Evolutionary conservation across 2,888 invertebrate species (phyloP), one percentile per base, ranked within the genome.

Genomic region (Brachypalpus laphriformis): DNA sequence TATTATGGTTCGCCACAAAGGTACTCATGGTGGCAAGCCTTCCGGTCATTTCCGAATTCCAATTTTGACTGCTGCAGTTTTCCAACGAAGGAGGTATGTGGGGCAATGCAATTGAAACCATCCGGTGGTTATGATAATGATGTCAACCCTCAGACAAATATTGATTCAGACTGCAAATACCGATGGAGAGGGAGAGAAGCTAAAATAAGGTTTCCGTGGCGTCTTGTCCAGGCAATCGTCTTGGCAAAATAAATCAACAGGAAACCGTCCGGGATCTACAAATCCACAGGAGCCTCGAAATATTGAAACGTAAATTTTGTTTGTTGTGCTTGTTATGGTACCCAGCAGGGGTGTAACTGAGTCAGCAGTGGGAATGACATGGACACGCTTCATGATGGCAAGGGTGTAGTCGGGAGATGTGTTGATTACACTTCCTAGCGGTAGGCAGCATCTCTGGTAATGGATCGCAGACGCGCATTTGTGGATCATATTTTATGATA

Each of bases 1-100:
- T 61, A 81, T 74, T 81, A 63, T 63, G 61, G 72, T 80, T 68
- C 7, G 45, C 80, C 72, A n/a, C n/a, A n/a, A n/a, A n/a, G n/a
- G 61, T 54, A 81, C 51, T 59, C 61, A 56, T 68, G 75, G n/a
- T n/a, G n/a, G n/a, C n/a, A n/a, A n/a, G n/a, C n/a, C n/a, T n/a
- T n/a, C n/a, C n/a, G n/a, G n/a, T n/a, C n/a, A n/a, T n/a, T n/a
- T n/a, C n/a, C n/a, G n/a, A n/a, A n/a, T n/a, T n/a, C n/a, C n/a
- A n/a, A n/a, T n/a, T n/a, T n/a, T n/a, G n/a, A n/a, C n/a, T n/a
- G n/a, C n/a, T n/a, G n/a, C n/a, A n/a, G n/a, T n/a, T n/a, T n/a
- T n/a, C n/a, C n/a, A n/a, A n/a, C n/a, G n/a, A n/a, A n/a, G n/a
- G n/a, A n/a, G n/a, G n/a, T n/a, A n/a, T n/a, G n/a, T n/a, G n/a